A percentile compares a stretch with the other conserved stretches of the same genome.
These are phyloP conservation scores for Phalacrocorax aristotelis DNA, from an alignment of 2,113 vertebrate species.

Conservation along the genomic window DNA sequence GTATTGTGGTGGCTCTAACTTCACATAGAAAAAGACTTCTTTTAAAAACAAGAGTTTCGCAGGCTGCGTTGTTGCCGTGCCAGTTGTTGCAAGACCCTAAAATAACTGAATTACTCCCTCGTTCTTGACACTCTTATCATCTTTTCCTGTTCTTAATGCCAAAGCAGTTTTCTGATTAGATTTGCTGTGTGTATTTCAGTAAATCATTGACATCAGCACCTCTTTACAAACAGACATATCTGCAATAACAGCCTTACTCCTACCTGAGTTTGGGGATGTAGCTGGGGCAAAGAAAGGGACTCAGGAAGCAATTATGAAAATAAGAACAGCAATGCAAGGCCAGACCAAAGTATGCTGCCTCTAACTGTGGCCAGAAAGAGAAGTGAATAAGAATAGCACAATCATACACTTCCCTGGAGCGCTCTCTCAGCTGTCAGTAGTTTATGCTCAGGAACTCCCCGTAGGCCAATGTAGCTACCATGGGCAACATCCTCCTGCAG, in stretches of 20 bases:
- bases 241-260: neutral
- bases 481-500: neutral
- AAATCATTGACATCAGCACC: constrained; percentile 30
- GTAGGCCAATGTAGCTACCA: neutral
- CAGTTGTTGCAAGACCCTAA: constrained; percentile 3
- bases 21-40: neutral
- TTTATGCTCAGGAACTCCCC: neutral
- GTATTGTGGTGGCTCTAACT: neutral
- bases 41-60: neutral
- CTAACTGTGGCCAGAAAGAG: neutral
- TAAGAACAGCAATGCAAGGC: neutral
- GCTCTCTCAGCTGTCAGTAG: neutral
- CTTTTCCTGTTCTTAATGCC: constrained; percentile 33
- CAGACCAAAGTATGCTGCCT: neutral
- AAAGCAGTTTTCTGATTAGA: neutral
- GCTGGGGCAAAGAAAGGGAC: neutral
- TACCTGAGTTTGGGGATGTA: neutral
- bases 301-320: neutral
- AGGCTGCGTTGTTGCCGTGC: neutral
- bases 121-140: constrained; percentile 18
- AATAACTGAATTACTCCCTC: neutral
- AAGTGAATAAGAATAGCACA: neutral
- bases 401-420: neutral
- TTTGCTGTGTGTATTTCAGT: constrained; percentile 7
- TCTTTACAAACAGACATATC: neutral